phyloP scores from a whole-genome alignment of 1,140 invertebrate genomes.

The Ceratoteleas bidentatus region DNA sequence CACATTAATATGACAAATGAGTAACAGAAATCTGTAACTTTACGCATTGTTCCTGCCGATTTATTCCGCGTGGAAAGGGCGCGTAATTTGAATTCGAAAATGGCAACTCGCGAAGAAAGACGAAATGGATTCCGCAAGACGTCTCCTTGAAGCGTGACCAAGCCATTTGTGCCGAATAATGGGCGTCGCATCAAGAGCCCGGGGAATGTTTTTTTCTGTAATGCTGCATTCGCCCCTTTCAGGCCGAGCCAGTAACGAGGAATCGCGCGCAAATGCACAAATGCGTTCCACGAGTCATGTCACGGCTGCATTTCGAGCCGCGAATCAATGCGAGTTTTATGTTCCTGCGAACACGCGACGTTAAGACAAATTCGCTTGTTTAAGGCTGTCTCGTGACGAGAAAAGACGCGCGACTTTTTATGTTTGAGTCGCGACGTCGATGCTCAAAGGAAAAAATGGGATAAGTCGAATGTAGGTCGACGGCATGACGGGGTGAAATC shows the following conservation, averaged over 20 bases:
- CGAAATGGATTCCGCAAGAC: constrained; percentile 57
- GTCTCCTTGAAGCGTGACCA: constrained; percentile 61
- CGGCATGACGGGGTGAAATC: too few species aligned
- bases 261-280: constrained; percentile 49
- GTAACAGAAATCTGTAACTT: too few species aligned
- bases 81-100: constrained; percentile 46
- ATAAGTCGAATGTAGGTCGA: too few species aligned
- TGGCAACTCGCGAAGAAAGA: constrained; percentile 33
- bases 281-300: constrained; percentile 43
- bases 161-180: constrained; percentile 64
- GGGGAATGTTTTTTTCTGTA: constrained; percentile 22
- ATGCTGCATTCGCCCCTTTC: constrained; percentile 36
- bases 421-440: too few species aligned
- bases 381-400: too few species aligned
- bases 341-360: too few species aligned
- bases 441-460: too few species aligned
- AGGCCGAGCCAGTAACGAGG: constrained; percentile 48
- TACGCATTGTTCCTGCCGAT: too few species aligned
- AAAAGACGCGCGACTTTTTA: too few species aligned
- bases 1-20: too few species aligned
- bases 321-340: constrained; percentile 37
- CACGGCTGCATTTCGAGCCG: constrained; percentile 40
- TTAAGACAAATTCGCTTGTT: too few species aligned
- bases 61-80: constrained; percentile 5
- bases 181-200: constrained; percentile 55